These are phyloP conservation scores for Pammene aurita DNA, from an alignment of 2,888 invertebrate genomes.

Conservation along the genomic window DNA sequence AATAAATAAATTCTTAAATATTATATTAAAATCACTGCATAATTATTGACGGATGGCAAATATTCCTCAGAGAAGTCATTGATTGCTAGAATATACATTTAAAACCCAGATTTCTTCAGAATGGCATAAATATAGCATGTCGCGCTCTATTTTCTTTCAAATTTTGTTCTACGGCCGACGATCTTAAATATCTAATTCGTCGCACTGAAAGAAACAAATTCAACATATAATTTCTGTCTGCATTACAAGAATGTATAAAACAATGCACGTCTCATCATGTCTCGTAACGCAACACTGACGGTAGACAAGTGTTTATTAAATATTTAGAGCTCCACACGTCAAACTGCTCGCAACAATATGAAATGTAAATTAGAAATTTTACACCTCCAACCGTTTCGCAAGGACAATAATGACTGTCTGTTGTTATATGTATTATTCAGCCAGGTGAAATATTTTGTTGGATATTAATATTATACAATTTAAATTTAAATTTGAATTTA, in stretches of 20 bases:
- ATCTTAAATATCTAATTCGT: neutral
- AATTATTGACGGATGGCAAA: too few species aligned
- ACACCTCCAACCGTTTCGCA: slow-evolving; percentile 36
- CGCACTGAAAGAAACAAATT: neutral
- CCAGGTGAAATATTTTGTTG: slow-evolving; percentile 14
- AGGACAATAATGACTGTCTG: slow-evolving; percentile 22
- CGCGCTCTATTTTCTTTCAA: neutral
- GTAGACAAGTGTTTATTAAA: slow-evolving; percentile 23
- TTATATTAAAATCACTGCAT: too few species aligned
- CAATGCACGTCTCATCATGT: slow-evolving; percentile 9
- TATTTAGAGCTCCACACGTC: slow-evolving; percentile 27
- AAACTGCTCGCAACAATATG: slow-evolving; percentile 28
- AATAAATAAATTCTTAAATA: too few species aligned
- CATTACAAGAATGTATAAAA: slow-evolving; percentile 6
- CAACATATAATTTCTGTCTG: slow-evolving; percentile 1
- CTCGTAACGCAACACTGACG: neutral
- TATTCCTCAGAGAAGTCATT: too few species aligned
- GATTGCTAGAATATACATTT: neutral
- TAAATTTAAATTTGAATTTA: too few species aligned
- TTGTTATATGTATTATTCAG: neutral
- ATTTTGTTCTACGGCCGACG: neutral
- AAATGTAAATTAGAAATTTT: slow-evolving; percentile 38
- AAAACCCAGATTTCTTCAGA: neutral
- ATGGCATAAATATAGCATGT: neutral
- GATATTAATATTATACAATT: too few species aligned